These are phyloP conservation scores for Epinotia nisella DNA, from an alignment of 2,888 invertebrate species.

Conservation along the genomic window DNA sequence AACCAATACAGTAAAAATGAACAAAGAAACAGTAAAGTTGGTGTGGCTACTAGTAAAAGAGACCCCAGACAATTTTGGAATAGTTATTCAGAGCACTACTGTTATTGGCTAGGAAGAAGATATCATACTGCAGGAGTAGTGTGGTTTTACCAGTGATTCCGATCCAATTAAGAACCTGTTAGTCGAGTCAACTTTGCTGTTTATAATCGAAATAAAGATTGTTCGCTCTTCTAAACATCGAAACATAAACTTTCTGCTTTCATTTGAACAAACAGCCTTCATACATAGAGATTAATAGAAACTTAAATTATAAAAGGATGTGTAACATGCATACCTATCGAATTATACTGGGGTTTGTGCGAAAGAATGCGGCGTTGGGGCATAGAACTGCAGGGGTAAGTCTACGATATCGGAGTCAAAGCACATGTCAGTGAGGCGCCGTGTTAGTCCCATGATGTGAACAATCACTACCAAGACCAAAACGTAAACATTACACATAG, in stretches of 20 bases:
- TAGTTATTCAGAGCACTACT: slow-evolving; percentile 1
- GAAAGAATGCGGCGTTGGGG: slow-evolving; percentile 72
- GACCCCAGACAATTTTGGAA: slow-evolving; percentile 17
- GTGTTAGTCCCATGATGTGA: slow-evolving; percentile 80
- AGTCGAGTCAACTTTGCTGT: slow-evolving; percentile 64
- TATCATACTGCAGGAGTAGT: slow-evolving; percentile 13
- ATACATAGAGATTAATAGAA: slow-evolving; percentile 57
- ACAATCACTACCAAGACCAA: slow-evolving; percentile 79
- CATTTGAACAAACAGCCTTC: slow-evolving; percentile 41
- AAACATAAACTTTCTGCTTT: slow-evolving; percentile 2
- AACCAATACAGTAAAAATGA: slow-evolving; percentile 56
- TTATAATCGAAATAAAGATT: slow-evolving; percentile 58
- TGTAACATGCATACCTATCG: slow-evolving; percentile 76
- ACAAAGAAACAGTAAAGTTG: slow-evolving; percentile 70
- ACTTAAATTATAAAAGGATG: slow-evolving; percentile 63
- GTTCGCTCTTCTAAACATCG: slow-evolving; percentile 53
- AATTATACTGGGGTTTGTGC: slow-evolving; percentile 68
- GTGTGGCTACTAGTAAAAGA: slow-evolving; percentile 17
- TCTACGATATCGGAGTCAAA: slow-evolving; percentile 51
- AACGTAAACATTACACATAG: slow-evolving; percentile 65
- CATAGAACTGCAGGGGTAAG: slow-evolving; percentile 40
- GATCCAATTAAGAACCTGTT: slow-evolving; percentile 25
- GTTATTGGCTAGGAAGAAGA: slow-evolving; percentile 2
- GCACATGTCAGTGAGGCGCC: slow-evolving; percentile 72
- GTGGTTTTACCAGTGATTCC: slow-evolving; percentile 15